A percentile compares a stretch with the other conserved stretches of the same genome.
phyloP scores from a whole-genome alignment of 2,797 vertebrate species.

The Sparus aurata region DNA sequence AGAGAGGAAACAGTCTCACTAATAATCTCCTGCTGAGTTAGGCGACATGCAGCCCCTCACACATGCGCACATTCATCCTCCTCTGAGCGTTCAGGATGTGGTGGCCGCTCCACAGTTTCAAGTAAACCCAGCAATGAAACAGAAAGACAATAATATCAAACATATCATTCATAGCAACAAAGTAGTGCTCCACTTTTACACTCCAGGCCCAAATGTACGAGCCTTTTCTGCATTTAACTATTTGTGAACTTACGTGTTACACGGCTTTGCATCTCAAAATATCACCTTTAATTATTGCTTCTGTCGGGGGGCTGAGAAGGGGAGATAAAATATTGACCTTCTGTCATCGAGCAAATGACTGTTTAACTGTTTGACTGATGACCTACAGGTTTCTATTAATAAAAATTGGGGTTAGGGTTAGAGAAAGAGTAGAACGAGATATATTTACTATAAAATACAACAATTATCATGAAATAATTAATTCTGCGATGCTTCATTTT shows the following conservation, averaged over 20 bases:
- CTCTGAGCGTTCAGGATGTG: constrained; percentile 62
- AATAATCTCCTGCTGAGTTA: constrained; percentile 30
- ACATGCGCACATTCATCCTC: neutral
- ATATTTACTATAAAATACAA: neutral
- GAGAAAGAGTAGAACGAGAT: neutral
- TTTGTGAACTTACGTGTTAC: neutral
- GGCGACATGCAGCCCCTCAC: neutral
- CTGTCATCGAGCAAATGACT: neutral
- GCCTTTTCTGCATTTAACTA: no score
- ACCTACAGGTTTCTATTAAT: neutral
- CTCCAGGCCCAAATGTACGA: no score
- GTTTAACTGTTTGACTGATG: neutral
- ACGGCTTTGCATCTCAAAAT: no score
- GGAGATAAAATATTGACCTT: no score
- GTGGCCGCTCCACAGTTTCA: constrained; percentile 20
- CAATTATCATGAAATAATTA: neutral
- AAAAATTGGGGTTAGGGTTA: neutral
- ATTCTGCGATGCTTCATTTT: no score
- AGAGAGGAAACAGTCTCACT: constrained; percentile 41
- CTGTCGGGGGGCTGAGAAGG: no score
- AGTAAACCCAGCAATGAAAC: neutral
- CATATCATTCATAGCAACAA: neutral
- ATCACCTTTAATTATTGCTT: no score
- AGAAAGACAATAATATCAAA: neutral
- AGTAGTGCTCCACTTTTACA: neutral